These are phyloP conservation scores for Pristiophorus japonicus DNA, from an alignment of 2,113 vertebrate genomes.

Conservation along the genomic window DNA sequence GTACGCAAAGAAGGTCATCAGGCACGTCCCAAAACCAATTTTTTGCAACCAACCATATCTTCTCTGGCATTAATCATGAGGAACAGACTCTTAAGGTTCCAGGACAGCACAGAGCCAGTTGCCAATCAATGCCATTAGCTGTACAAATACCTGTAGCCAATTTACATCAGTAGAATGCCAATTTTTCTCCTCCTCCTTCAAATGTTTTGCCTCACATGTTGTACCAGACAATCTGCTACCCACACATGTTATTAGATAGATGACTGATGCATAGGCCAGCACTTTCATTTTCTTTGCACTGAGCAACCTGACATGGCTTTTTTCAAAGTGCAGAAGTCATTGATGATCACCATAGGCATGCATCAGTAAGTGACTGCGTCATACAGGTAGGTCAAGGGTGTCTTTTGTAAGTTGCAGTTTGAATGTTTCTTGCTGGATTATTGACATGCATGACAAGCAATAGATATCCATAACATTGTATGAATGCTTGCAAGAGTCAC, in stretches of 20 bases:
- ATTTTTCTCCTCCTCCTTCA: background rate
- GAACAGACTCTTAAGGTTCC: background rate
- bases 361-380: too few species aligned
- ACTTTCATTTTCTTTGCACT: background rate
- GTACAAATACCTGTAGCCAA: background rate
- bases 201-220: too few species aligned
- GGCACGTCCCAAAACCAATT: background rate
- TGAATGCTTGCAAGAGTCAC: background rate
- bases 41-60: too few species aligned
- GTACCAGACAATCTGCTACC: background rate
- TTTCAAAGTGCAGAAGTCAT: too few species aligned
- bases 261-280: background rate
- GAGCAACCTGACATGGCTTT: background rate
- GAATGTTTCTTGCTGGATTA: background rate
- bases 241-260: too few species aligned
- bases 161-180: background rate
- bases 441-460: background rate
- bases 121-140: background rate
- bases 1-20: background rate
- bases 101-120: background rate
- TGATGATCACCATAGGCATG: too few species aligned
- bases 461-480: background rate
- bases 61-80: background rate
- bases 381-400: too few species aligned
- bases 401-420: too few species aligned